Percentiles rank a stretch among this genome's conserved stretches.
phyloP scores from a whole-genome alignment of 2,797 vertebrate species.

The Clarias fuscus region DNA sequence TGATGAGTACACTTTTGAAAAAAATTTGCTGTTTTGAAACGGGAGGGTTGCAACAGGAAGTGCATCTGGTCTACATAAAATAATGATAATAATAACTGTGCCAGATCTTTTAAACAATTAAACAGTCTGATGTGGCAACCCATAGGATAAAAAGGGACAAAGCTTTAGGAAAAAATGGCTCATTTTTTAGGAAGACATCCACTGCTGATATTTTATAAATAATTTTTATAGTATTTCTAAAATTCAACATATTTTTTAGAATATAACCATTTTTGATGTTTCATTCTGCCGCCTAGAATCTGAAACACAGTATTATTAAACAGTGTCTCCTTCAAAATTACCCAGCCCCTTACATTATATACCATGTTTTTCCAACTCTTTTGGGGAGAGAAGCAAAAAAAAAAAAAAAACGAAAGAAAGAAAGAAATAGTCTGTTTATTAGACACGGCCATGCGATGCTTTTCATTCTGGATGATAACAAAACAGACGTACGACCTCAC shows the following conservation, averaged over 20 bases:
- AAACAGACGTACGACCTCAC: not conserved
- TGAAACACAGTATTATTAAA: not conserved
- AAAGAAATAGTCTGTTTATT: conserved; percentile 16
- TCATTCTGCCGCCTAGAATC: not conserved
- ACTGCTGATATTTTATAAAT: too few relatives aligned
- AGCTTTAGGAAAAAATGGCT: not conserved
- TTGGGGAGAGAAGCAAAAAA: not conserved
- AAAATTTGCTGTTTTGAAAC: too few relatives aligned
- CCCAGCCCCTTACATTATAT: not conserved
- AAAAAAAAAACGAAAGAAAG: not conserved
- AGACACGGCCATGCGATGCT: not conserved
- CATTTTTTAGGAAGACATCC: too few relatives aligned
- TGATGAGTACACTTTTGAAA: too few relatives aligned
- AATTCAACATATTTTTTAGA: not conserved
- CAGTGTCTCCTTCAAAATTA: not conserved
- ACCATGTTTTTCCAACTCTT: not conserved
- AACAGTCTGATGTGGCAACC: too few relatives aligned
- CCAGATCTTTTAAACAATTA: too few relatives aligned
- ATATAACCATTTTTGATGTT: not conserved
- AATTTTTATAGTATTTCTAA: not conserved
- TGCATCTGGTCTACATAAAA: too few relatives aligned
- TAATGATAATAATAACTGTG: too few relatives aligned
- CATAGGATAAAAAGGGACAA: too few relatives aligned
- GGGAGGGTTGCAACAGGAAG: too few relatives aligned
- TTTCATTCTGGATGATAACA: not conserved